Conservation (phyloP, 2,797 vertebrate genomes). For the Epinephelus awoara region DNA sequence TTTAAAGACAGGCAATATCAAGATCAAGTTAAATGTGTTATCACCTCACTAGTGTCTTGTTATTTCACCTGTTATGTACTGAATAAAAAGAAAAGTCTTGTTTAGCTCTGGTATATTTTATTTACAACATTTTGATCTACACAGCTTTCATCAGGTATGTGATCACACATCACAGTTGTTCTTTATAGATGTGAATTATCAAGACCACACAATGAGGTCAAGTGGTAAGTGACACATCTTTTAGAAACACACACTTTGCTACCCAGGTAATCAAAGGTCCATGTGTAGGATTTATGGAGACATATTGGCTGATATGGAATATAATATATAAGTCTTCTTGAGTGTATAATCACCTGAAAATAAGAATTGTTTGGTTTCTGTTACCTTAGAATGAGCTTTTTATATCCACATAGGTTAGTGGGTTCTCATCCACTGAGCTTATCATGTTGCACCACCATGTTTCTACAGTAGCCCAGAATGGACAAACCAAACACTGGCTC, state of each 20-base stretch:
- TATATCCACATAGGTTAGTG: too few species aligned
- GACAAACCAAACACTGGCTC: too few species aligned
- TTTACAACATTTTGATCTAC: not conserved
- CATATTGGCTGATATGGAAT: too few species aligned
- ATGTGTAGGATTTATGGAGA: too few species aligned
- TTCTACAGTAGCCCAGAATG: too few species aligned
- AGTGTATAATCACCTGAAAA: too few species aligned
- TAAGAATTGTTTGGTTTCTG: too few species aligned
- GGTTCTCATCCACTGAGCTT: too few species aligned
- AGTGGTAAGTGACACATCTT: not conserved
- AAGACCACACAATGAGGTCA: not conserved
- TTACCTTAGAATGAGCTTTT: too few species aligned
- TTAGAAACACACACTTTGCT: not conserved
- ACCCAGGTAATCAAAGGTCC: not conserved
- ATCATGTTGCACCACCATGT: too few species aligned
- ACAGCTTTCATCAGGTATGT: not conserved
- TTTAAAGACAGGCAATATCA: conserved; percentile 11
- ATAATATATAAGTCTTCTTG: too few species aligned
- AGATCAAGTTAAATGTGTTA: conserved; percentile 21
- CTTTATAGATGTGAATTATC: not conserved
- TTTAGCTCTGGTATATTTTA: not conserved
- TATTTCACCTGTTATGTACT: conserved; percentile 19
- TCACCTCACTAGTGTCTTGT: conserved; percentile 7
- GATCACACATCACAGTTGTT: not conserved
- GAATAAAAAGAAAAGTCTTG: conserved; percentile 16